Evolutionary conservation across 1,140 invertebrate species (phyloP).

Genomic region (Drosophila seguyi): DNA sequence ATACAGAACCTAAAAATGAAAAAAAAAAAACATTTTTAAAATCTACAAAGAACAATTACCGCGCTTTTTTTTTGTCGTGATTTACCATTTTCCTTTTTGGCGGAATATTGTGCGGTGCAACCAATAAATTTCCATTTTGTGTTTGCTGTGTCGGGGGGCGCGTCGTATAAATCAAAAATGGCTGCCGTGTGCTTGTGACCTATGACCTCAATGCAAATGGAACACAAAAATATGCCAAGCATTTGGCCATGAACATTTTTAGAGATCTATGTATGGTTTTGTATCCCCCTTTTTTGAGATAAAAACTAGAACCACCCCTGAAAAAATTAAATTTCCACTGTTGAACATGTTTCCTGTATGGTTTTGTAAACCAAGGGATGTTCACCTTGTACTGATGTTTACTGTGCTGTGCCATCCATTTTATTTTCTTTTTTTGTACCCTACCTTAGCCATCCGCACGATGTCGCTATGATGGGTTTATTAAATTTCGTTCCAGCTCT

Average conservation of each 20-base stretch:
- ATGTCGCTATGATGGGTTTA: constrained; percentile 63
- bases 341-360: constrained; percentile 27
- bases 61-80: constrained; percentile 14
- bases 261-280: constrained; percentile 32
- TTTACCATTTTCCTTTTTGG: constrained; percentile 39
- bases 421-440: constrained; percentile 9
- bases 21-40: constrained; percentile 1
- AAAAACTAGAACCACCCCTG: constrained; percentile 26
- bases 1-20: neutral
- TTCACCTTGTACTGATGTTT: constrained; percentile 34
- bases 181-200: constrained; percentile 39
- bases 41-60: constrained; percentile 26
- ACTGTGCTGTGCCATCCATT: constrained; percentile 30
- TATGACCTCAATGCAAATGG: constrained; percentile 70
- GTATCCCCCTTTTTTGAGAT: constrained; percentile 24
- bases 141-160: constrained; percentile 42
- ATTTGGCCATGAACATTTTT: constrained; percentile 57
- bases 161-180: constrained; percentile 79
- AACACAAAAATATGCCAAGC: constrained; percentile 75
- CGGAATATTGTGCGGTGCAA: constrained; percentile 36
- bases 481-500: constrained; percentile 73
- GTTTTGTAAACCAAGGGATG: constrained; percentile 21
- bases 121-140: constrained; percentile 77
- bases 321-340: constrained; percentile 34
- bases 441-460: constrained; percentile 19